Conservation (phyloP, 2,113 vertebrate genomes). For the Melanostigma gelatinosum region DNA sequence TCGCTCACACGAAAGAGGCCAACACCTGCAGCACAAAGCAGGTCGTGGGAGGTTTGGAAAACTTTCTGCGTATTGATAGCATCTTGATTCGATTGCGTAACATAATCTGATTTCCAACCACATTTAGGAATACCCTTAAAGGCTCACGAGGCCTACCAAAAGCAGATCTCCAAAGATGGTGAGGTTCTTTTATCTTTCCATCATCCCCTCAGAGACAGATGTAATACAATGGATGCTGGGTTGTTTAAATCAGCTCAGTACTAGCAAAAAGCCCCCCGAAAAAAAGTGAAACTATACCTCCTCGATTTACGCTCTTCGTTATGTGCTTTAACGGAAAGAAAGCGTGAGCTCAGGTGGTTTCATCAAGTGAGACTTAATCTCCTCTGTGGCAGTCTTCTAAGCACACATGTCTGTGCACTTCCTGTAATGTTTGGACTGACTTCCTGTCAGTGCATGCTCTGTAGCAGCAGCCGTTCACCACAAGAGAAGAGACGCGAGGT, state of each 20-base stretch:
- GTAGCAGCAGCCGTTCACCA: constrained; percentile 70
- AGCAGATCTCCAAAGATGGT: constrained; percentile 9
- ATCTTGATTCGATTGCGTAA: constrained; percentile 65
- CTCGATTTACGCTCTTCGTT: neutral
- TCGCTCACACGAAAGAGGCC: constrained; percentile 44
- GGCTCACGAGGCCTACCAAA: neutral
- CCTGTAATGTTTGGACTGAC: constrained; percentile 74
- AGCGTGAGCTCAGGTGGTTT: constrained; percentile 47
- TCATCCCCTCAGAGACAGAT: neutral
- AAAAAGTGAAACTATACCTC: constrained; percentile 9
- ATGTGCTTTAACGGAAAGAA: constrained; percentile 47
- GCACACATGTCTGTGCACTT: constrained; percentile 60
- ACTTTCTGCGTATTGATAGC: constrained; percentile 40
- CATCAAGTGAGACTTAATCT: constrained; percentile 39
- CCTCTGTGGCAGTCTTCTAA: constrained; percentile 44
- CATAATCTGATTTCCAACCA: constrained; percentile 77
- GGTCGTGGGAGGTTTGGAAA: constrained; percentile 53
- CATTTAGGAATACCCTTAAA: constrained; percentile 64
- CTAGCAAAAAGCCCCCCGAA: neutral
- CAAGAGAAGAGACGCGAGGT: constrained; percentile 72
- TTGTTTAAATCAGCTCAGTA: neutral
- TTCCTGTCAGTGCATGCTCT: constrained; percentile 75
- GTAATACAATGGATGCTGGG: neutral
- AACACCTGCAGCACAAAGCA: constrained; percentile 58
- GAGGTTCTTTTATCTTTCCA: neutral